A percentile compares a stretch with the other conserved stretches of the same genome.
phyloP scores from a whole-genome alignment of 1,140 invertebrate species.

The Agrilus planipennis region DNA sequence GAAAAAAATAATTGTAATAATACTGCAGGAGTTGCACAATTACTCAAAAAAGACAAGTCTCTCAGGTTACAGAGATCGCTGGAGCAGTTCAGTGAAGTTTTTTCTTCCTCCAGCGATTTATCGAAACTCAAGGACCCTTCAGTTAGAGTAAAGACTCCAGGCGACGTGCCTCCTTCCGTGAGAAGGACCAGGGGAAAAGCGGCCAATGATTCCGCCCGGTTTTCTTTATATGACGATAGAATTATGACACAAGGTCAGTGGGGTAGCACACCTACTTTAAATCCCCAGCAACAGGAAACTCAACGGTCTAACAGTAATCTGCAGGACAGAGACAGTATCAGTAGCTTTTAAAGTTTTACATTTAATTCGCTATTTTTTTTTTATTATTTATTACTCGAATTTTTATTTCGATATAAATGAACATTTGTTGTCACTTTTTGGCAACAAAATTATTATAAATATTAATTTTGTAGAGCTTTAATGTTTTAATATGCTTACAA shows the following conservation, averaged over 20 bases:
- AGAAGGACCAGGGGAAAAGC: slow-evolving; percentile 48
- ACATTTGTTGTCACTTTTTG: too few relatives aligned
- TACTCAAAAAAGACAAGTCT: slow-evolving; percentile 26
- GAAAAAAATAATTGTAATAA: slow-evolving; percentile 11
- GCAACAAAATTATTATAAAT: too few relatives aligned
- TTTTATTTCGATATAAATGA: too few relatives aligned
- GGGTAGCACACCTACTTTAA: slow-evolving; percentile 33
- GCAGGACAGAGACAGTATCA: slow-evolving; percentile 30
- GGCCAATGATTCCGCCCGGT: slow-evolving; percentile 38
- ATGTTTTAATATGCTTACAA: too few relatives aligned
- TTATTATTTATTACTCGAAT: too few relatives aligned
- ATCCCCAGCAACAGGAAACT: slow-evolving; percentile 33
- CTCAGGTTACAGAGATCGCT: slow-evolving; percentile 45
- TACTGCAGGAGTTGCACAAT: slow-evolving; percentile 21
- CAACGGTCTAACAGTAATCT: slow-evolving; percentile 24
- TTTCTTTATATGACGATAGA: slow-evolving; percentile 76
- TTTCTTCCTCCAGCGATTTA: slow-evolving; percentile 43
- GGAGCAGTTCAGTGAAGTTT: slow-evolving; percentile 57
- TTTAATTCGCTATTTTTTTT: too few relatives aligned
- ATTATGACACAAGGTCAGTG: slow-evolving; percentile 43
- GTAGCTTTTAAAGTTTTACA: slow-evolving; percentile 24
- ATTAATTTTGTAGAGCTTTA: too few relatives aligned
- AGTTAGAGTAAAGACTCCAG: slow-evolving; percentile 67
- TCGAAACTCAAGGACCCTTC: slow-evolving; percentile 59
- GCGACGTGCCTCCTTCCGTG: slow-evolving; percentile 64